Base-by-base conservation (phyloP, 2,113 vertebrate species). In the Eptesicus fuscus region DNA sequence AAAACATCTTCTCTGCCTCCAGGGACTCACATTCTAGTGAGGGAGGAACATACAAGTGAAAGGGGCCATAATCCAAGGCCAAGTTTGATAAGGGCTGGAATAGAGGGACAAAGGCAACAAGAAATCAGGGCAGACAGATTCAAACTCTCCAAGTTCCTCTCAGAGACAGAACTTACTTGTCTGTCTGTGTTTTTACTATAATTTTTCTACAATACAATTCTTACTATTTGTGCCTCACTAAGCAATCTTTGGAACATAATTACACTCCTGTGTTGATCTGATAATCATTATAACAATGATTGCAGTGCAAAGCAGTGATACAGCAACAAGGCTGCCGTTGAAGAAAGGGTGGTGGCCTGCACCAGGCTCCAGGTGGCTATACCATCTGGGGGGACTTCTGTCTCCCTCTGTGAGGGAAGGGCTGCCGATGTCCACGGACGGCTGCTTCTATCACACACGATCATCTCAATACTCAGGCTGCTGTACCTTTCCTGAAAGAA, bases 1-100 rank as follows among this genome's bases (percentile, higher is more conserved):
- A 96, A 96, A 96, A 95, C 89, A 95, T 96, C 73, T 22, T 83
- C 78, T 93, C 53, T 90, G 94, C 82, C 96, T 85, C 73, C 42
- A 25, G 94, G 77, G 90, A 95, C 94, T 92, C 73, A 18, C 9
- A 40, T 18, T 73, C 95, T 65, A 47, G 77, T 8, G 69, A 87
- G 47, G 49, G 74, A 88, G 77, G 74, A 84, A 95, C 87, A 90
- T 28, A 77, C 10, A 42, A 70, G 61, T 6, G 42, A 89, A 87
- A 82, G 47, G 47, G 69, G 56, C 77, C 32, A 18, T 70, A 78
- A 90, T 74, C 84, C 88, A 93, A 92, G 85, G 94, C 61, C 49
- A 17, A 18, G 25, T 11, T 56, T 67, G 93, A 85, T 90, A 93
- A 83, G 85, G 7, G 73, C 61, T 90, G 30, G 22, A 22, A 40